These are phyloP conservation scores for Parelbella ahira DNA, from an alignment of 2,888 invertebrate species.

Conservation along the genomic window DNA sequence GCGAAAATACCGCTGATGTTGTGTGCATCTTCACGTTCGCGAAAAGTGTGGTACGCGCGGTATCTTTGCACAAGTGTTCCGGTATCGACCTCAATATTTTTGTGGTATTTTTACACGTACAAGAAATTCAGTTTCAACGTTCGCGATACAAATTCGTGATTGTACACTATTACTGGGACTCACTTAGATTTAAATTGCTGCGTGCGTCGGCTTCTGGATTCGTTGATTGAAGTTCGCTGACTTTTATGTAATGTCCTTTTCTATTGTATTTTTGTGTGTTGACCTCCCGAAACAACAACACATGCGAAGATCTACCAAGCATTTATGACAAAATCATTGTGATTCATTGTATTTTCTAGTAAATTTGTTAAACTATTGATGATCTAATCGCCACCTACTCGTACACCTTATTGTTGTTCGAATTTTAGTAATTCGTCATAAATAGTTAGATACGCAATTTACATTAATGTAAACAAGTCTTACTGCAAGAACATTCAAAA, in stretches of 20 bases:
- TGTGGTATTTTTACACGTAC: constrained; percentile 33
- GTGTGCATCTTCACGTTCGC: constrained; percentile 24
- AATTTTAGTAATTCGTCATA: constrained; percentile 27
- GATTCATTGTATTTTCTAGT: constrained; percentile 25
- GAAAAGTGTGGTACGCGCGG: constrained; percentile 31
- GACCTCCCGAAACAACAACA: too few relatives aligned
- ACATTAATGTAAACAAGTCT: constrained; percentile 12
- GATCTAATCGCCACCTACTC: constrained; percentile 66
- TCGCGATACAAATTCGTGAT: constrained; percentile 35
- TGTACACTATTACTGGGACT: constrained; percentile 38
- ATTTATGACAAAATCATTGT: constrained; percentile 24
- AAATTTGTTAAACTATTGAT: constrained; percentile 35
- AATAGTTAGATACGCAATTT: constrained; percentile 15
- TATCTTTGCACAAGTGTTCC: constrained; percentile 38
- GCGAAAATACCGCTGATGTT: constrained; percentile 44
- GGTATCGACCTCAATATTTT: constrained; percentile 23
- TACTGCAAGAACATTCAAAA: constrained; percentile 8
- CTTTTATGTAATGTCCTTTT: too few relatives aligned
- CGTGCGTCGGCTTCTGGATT: constrained; percentile 34
- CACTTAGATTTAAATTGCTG: constrained; percentile 37
- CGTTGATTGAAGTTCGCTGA: constrained; percentile 46
- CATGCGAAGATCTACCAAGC: neutral
- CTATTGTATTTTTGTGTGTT: constrained; percentile 7
- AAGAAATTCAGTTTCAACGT: constrained; percentile 22
- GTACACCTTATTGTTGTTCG: constrained; percentile 30